Percentiles rank a stretch among this genome's conserved stretches.
Conservation (phyloP, 2,113 vertebrate genomes). For the Mugil cephalus region DNA sequence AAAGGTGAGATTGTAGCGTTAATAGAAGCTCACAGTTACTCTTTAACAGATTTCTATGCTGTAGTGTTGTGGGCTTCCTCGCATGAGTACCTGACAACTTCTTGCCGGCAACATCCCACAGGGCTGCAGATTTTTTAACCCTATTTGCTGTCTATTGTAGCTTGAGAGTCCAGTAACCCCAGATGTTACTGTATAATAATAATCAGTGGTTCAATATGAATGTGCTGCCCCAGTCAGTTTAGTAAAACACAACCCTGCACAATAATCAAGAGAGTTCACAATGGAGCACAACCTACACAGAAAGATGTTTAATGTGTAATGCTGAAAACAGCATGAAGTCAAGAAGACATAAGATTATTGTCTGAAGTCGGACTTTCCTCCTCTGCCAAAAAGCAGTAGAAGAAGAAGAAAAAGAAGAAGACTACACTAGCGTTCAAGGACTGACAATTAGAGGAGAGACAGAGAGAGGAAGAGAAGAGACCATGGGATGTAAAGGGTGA, state of each 20-base stretch:
- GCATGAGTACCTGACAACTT: not conserved
- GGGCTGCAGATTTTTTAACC: no score
- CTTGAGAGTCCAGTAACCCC: not conserved
- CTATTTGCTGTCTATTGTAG: no score
- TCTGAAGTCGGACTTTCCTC: slow-evolving; percentile 9
- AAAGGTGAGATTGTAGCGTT: not conserved
- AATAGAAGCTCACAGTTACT: not conserved
- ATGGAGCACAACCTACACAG: slow-evolving; percentile 28
- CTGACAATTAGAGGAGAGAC: slow-evolving; percentile 44
- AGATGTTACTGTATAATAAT: not conserved
- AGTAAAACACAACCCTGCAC: slow-evolving; percentile 17
- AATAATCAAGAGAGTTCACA: slow-evolving; percentile 36
- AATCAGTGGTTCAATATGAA: slow-evolving; percentile 17
- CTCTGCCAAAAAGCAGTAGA: slow-evolving; percentile 1
- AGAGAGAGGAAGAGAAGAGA: slow-evolving; percentile 26
- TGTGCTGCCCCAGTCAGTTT: slow-evolving; percentile 12
- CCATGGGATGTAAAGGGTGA: slow-evolving; percentile 39
- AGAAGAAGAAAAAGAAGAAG: not conserved
- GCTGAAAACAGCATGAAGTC: slow-evolving; percentile 28
- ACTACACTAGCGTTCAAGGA: slow-evolving; percentile 34
- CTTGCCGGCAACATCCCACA: not conserved
- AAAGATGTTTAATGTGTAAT: no score
- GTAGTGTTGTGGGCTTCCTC: not conserved
- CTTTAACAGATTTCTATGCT: not conserved
- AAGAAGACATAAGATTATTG: slow-evolving; percentile 37